phyloP scores from a whole-genome alignment of 2,888 invertebrate species.

The Tinea pellionella region DNA sequence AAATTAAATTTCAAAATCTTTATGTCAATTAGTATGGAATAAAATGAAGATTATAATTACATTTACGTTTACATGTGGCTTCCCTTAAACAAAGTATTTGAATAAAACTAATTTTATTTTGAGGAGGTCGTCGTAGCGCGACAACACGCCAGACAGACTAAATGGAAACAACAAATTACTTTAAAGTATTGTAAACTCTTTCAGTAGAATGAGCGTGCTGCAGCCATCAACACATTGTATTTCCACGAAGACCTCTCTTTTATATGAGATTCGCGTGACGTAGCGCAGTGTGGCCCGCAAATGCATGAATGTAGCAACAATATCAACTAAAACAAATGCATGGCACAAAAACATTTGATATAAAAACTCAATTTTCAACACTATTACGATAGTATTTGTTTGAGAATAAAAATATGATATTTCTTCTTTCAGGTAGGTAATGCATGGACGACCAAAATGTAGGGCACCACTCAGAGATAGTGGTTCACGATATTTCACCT shows the following conservation, averaged over 20 bases:
- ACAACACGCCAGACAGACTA: neutral
- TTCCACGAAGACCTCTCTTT: slow-evolving; percentile 32
- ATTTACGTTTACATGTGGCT: neutral
- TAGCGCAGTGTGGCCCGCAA: slow-evolving; percentile 20
- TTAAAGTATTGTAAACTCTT: slow-evolving; percentile 30
- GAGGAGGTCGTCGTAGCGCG: neutral
- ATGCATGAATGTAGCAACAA: neutral
- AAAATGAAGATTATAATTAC: no score
- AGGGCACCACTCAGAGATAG: slow-evolving; percentile 3
- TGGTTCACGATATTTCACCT: slow-evolving; percentile 9
- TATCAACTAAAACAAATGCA: neutral
- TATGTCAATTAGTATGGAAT: no score
- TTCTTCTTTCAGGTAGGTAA: slow-evolving; percentile 2
- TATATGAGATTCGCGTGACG: slow-evolving; percentile 39
- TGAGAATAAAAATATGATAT: neutral
- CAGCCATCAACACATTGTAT: slow-evolving; percentile 30
- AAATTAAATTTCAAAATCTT: no score
- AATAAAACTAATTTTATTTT: neutral
- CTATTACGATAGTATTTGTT: neutral
- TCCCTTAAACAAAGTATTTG: neutral
- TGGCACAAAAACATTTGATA: neutral
- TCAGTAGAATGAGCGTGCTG: slow-evolving; percentile 34
- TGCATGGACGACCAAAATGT: slow-evolving; percentile 1
- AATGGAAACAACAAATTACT: slow-evolving; percentile 13
- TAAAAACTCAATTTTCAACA: neutral